Conservation (phyloP, 2,888 invertebrate species). For the Lysandra bellargus region DNA sequence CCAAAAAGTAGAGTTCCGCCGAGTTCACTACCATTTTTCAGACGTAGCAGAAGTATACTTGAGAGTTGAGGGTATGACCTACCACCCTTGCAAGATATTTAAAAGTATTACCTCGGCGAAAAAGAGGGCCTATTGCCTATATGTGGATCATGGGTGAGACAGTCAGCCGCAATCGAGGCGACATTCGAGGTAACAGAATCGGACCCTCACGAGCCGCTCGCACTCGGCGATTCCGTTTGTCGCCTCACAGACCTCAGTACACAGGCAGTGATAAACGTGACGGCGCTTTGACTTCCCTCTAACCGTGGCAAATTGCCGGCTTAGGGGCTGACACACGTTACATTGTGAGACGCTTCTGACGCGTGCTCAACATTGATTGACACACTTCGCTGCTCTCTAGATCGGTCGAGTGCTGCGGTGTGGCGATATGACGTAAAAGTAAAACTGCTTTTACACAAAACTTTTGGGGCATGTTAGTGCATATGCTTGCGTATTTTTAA, state of each 20-base stretch:
- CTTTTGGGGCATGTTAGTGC: not conserved
- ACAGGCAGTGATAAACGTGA: conserved; percentile 76
- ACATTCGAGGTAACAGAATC: not conserved
- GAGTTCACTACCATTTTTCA: not conserved
- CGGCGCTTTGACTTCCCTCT: conserved; percentile 68
- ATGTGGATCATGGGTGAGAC: no score
- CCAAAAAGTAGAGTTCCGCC: not conserved
- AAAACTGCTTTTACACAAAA: not conserved
- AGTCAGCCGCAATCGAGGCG: conserved; percentile 37
- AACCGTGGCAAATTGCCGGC: conserved; percentile 56
- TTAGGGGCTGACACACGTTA: conserved; percentile 44
- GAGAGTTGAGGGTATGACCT: no score
- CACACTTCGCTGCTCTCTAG: conserved; percentile 1
- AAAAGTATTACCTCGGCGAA: no score
- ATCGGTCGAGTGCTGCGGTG: conserved; percentile 12
- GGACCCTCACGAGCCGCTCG: conserved; percentile 43
- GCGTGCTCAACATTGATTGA: conserved; percentile 23
- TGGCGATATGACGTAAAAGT: not conserved
- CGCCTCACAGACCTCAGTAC: conserved; percentile 67
- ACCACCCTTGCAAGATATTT: no score
- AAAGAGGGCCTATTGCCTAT: no score
- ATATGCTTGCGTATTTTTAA: no score
- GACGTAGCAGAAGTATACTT: no score
- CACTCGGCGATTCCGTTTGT: conserved; percentile 79
- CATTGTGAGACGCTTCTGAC: conserved; percentile 33